Percentiles rank a stretch among this genome's conserved stretches.
Conservation (phyloP, 2,113 vertebrate species). For the Mustelus asterias region DNA sequence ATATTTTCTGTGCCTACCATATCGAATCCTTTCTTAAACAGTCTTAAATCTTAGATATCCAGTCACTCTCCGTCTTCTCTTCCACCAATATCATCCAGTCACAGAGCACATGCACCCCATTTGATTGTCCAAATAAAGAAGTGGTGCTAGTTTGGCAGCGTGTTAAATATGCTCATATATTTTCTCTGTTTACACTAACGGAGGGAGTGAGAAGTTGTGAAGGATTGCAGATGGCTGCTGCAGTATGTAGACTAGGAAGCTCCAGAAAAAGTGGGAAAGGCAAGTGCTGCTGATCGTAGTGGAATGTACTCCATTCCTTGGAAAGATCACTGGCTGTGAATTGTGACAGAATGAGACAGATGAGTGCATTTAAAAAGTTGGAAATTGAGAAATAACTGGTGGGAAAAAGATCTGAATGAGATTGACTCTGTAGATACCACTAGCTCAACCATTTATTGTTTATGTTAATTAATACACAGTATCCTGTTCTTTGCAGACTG, state of each 20-base stretch:
- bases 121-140: constrained; percentile 24
- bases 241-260: neutral
- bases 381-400: neutral
- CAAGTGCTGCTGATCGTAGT: neutral
- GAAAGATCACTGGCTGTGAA: neutral
- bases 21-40: neutral
- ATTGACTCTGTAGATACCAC: neutral
- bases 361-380: neutral
- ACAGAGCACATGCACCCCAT: neutral
- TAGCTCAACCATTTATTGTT: neutral
- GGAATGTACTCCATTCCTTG: neutral
- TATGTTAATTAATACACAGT: neutral
- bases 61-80: neutral
- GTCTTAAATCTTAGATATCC: neutral
- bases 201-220: neutral
- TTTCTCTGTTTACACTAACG: neutral
- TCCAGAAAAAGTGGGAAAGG: neutral
- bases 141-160: too few species aligned
- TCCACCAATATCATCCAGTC: too few species aligned
- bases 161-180: neutral
- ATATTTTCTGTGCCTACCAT: neutral
- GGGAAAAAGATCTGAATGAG: neutral
- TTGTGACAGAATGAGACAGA: too few species aligned
- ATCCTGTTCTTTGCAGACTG: too few species aligned
- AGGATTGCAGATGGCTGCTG: neutral